These are phyloP conservation scores for Numenius arquata DNA, from an alignment of 2,113 vertebrate species.

Conservation along the genomic window DNA sequence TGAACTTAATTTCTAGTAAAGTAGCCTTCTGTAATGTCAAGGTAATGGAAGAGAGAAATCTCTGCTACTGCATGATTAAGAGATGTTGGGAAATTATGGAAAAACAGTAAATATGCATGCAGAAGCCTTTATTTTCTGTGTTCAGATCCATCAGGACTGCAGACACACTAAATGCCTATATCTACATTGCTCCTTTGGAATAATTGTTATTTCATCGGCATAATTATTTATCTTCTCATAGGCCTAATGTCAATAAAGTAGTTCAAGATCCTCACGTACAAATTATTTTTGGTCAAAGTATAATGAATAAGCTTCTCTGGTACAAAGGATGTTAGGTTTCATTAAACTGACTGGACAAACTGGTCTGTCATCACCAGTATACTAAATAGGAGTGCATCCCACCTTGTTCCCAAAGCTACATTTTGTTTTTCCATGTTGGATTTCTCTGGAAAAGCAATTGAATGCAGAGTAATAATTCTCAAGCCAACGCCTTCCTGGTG, in stretches of 20 bases:
- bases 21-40: not conserved
- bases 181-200: not conserved
- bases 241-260: not conserved
- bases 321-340: not conserved
- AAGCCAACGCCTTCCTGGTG: not conserved
- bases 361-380: not conserved
- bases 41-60: not conserved
- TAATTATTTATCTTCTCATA: not conserved
- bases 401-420: not conserved
- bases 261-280: not conserved
- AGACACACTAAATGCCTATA: not conserved
- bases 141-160: not conserved
- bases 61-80: not conserved
- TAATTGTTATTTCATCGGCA: not conserved
- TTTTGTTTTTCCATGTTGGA: not conserved
- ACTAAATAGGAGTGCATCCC: not conserved
- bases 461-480: not conserved
- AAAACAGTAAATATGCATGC: not conserved
- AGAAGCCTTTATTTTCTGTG: not conserved
- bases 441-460: not conserved
- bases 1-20: not conserved
- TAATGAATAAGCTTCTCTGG: not conserved
- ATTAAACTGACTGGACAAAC: not conserved
- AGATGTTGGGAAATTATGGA: not conserved
- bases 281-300: not conserved